Evolutionary conservation across 2,888 invertebrate species (phyloP), one percentile per base, ranked within the genome.

Genomic region (Cloeon dipterum): DNA sequence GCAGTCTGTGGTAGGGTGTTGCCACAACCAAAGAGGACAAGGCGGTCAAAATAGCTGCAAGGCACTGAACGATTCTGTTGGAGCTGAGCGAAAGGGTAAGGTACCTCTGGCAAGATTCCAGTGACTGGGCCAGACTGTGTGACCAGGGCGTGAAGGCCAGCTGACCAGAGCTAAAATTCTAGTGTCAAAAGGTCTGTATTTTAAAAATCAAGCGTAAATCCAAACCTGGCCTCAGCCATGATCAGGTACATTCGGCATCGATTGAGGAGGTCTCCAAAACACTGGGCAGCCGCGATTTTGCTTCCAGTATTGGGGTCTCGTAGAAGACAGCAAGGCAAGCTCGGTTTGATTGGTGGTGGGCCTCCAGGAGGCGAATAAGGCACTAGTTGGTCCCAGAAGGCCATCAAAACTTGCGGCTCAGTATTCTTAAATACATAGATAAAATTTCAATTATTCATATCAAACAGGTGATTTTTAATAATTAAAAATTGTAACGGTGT

Each of bases 1-100:
- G 29, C n/a, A 29, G 29, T 29, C 29, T 29, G n/a, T 29, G 29
- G n/a, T 29, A 29, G 5, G 29, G 29, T 16, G 29, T 29, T 14
- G 29, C 29, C 29, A 10, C 14, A 5, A 16, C 29, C 5, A 29
- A 29, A 5, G 16, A 5, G n/a, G n/a, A 16, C 29, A 29, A n/a
- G 7, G 29, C 29, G 7, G 16, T 16, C 8, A 29, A 16, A 10
- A 29, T 29, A 14, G 29, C 16, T 5, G 16, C 29, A 5, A 29
- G 29, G 29, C 29, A 29, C n/a, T 29, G 29, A 14, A 16, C n/a
- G 29, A 29, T 29, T 11, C n/a, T 7, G 13, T 29, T 29, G 29
- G 29, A 29, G 5, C 29, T 16, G 7, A 29, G n/a, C 10, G 29
- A n/a, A n/a, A 29, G 14, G 16, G 16, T 29, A 7, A 29, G 29